These are phyloP conservation scores for Pararge aegeria DNA, from an alignment of 1,140 invertebrate species.

Conservation along the genomic window DNA sequence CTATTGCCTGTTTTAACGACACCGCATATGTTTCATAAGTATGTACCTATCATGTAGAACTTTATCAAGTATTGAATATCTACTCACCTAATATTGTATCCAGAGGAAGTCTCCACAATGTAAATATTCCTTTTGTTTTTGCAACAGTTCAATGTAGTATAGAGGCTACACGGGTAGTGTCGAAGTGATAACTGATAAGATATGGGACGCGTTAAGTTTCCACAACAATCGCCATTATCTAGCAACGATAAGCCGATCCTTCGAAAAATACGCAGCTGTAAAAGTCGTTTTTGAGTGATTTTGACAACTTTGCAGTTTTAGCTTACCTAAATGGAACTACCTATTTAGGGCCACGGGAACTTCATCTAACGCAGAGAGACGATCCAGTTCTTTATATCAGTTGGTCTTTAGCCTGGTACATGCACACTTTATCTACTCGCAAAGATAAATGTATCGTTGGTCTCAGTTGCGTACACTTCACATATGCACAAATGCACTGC, in stretches of 20 bases:
- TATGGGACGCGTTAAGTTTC: slow-evolving; percentile 45
- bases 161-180: slow-evolving; percentile 19
- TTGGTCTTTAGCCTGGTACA: no score
- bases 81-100: slow-evolving; percentile 19
- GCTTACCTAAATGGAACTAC: neutral
- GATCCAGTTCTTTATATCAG: no score
- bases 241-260: slow-evolving; percentile 31
- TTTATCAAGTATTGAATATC: neutral
- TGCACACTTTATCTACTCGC: no score
- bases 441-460: no score
- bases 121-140: neutral
- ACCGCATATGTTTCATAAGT: no score
- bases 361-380: no score
- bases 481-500: no score
- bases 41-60: neutral
- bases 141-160: slow-evolving; percentile 12
- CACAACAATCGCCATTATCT: slow-evolving; percentile 46
- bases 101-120: neutral
- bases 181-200: slow-evolving; percentile 35
- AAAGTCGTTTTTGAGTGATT: neutral
- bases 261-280: slow-evolving; percentile 1
- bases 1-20: neutral
- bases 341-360: no score
- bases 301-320: neutral
- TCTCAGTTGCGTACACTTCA: no score